These are phyloP conservation scores for Pampus argenteus DNA, from an alignment of 2,797 vertebrate genomes.

Conservation along the genomic window DNA sequence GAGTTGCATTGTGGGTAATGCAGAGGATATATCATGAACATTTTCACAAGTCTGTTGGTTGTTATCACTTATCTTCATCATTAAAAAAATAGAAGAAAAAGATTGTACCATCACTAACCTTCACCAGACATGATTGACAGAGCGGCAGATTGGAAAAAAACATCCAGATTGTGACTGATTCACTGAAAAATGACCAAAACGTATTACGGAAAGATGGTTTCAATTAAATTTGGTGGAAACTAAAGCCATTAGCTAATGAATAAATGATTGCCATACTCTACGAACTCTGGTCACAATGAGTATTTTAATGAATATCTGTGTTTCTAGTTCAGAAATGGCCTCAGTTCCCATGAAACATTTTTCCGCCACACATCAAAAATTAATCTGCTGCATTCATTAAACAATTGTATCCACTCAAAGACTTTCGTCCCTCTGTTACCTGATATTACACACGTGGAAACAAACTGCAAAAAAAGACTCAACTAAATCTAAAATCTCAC, in stretches of 20 bases:
- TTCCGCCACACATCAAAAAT: neutral
- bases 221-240: neutral
- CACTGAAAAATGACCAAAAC: constrained; percentile 11
- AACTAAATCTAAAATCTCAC: neutral
- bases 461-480: neutral
- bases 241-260: neutral
- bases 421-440: neutral
- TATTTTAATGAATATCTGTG: too few species aligned
- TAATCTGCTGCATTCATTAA: neutral
- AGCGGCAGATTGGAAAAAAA: constrained; percentile 1
- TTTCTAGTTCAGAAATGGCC: neutral
- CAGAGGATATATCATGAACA: too few species aligned
- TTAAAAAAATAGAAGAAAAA: neutral
- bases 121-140: neutral
- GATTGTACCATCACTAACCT: neutral
- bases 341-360: too few species aligned
- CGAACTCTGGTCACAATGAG: too few species aligned
- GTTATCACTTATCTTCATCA: neutral
- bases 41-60: neutral
- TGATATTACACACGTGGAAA: neutral
- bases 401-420: neutral
- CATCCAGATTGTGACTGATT: neutral
- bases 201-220: neutral
- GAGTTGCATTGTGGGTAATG: neutral
- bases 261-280: neutral